These are phyloP conservation scores for Cataglyphis rosenhaueri DNA, from an alignment of 2,888 invertebrate species.

Conservation along the genomic window DNA sequence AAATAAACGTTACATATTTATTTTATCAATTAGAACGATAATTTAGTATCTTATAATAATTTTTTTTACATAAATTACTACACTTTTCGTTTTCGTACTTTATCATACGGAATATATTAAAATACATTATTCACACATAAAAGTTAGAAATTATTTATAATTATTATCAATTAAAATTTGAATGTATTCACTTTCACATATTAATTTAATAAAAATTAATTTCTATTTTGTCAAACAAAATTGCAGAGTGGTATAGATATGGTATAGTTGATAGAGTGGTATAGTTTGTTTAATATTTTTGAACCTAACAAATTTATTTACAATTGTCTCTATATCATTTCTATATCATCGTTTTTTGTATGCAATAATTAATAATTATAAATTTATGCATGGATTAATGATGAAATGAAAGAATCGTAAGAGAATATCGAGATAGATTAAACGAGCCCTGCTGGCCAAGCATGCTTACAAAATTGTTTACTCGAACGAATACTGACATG, in stretches of 20 bases:
- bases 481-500: background rate
- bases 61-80: background rate
- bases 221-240: background rate
- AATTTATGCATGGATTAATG: background rate
- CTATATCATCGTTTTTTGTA: background rate
- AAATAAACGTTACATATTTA: background rate
- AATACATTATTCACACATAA: background rate
- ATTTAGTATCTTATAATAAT: background rate
- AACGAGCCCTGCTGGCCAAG: background rate
- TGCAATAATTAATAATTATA: constrained; percentile 15
- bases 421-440: constrained; percentile 28
- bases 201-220: background rate
- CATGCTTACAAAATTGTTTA: constrained; percentile 35
- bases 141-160: background rate
- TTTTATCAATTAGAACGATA: background rate
- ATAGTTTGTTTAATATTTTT: background rate
- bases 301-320: background rate
- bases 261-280: background rate
- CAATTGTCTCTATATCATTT: background rate
- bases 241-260: background rate
- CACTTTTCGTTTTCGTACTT: background rate
- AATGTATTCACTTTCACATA: background rate
- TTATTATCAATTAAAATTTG: background rate
- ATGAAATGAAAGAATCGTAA: constrained; percentile 7
- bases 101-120: background rate